A percentile compares a stretch with the other conserved stretches of the same genome.
These are phyloP conservation scores for Andrena praecox DNA, from an alignment of 2,888 invertebrate genomes.

Conservation along the genomic window DNA sequence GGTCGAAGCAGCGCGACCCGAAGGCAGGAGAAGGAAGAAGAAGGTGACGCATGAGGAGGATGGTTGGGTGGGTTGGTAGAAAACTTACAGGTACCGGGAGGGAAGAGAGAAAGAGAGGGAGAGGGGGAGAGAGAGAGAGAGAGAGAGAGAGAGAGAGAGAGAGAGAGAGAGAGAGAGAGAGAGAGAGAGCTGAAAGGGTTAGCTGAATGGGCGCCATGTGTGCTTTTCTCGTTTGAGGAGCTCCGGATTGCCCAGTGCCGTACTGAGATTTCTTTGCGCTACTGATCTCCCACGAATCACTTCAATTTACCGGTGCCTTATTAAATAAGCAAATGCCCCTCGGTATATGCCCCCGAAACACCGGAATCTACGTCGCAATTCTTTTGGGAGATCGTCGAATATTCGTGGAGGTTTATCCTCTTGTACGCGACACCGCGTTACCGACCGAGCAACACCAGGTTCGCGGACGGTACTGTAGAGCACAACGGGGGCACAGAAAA, in stretches of 20 bases:
- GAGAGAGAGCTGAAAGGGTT: conserved; percentile 77
- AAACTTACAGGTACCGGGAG: conserved; percentile 58
- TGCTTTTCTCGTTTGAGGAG: conserved; percentile 81
- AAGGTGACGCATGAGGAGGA: conserved; percentile 59
- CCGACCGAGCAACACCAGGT: conserved; percentile 29
- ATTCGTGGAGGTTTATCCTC: not conserved
- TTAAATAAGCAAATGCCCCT: conserved; percentile 21
- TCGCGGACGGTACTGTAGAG: not conserved
- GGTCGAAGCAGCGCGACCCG: conserved; percentile 43
- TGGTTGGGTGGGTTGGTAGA: conserved; percentile 56
- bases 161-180: conserved; percentile 71
- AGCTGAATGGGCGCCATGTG: conserved; percentile 81
- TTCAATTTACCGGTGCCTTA: conserved; percentile 45
- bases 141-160: conserved; percentile 63
- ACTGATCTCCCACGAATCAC: conserved; percentile 28
- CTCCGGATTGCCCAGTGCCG: conserved; percentile 74
- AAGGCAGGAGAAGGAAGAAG: conserved; percentile 44
- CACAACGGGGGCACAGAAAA: conserved; percentile 17
- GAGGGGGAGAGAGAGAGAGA: conserved; percentile 66
- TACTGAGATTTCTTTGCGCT: conserved; percentile 50
- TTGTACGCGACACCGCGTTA: conserved; percentile 11
- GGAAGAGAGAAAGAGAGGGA: conserved; percentile 53
- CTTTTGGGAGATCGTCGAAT: not conserved
- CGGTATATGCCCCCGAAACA: not conserved
- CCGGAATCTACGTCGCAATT: not conserved